Base-by-base conservation (phyloP, 2,113 vertebrate genomes). In the Cephalopterus ornatus region DNA sequence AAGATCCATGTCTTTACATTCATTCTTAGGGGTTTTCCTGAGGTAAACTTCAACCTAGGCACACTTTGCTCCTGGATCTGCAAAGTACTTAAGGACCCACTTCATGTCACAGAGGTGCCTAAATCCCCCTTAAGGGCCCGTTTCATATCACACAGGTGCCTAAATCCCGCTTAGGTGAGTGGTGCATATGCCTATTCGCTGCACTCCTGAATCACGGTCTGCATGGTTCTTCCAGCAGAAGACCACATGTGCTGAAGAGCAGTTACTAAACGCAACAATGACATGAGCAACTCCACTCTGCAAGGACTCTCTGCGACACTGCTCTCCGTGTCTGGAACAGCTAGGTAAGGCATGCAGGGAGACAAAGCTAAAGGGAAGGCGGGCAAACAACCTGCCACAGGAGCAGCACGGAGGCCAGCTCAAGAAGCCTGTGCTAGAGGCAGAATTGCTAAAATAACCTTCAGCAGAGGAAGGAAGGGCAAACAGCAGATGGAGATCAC, bases 161-260 rank as follows among this genome's bases (percentile, higher is more conserved):
- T 35, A 52, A 37, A 30, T 14, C 12, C 44, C 55, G 23, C 30
- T 35, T 0, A 56, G 37, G 13, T 26, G 50, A 62, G 12, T 2
- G 8, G 18, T 26, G 28, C 32, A 4, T 11, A 26, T 15, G 33
- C 13, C 32, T 20, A 23, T 20, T 39, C 0, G 0, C 28, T 49
- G 56, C 73, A n/a, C 27, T 82, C 70, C 88, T 75, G 37, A 71
- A 74, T 20, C 52, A 46, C 0, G 0, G 21, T 30, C 84, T 59
- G 18, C 32, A 50, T 1, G 0, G 58, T 5, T 30, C 56, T 42
- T 82, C 26, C 71, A 79, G 52, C 8, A 61, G 35, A 76, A 22
- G 46, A 62, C 18, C 52, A 52, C 6, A 24, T 2, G 39, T 37
- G 44, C 85, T 49, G 22, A 49, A 62, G 66, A 20, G 72, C 62